Percentiles rank a stretch among this genome's conserved stretches.
These are phyloP conservation scores for Ruditapes philippinarum DNA, from an alignment of 1,140 invertebrate genomes.

Conservation along the genomic window DNA sequence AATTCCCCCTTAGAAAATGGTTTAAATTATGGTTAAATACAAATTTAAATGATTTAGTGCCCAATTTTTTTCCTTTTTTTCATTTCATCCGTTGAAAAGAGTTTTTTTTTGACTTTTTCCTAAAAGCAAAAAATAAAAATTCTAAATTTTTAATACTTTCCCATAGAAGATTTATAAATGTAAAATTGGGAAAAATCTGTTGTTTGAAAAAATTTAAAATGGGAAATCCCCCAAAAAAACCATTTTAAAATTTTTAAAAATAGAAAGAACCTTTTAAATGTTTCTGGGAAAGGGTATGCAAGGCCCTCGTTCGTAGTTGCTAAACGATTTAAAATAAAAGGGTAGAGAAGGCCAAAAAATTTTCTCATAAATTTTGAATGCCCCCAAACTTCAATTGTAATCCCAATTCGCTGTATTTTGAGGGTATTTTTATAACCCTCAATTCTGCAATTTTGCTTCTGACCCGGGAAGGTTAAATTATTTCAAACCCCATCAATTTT, in stretches of 20 bases:
- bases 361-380: background rate
- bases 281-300: background rate
- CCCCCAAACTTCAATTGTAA: background rate
- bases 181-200: background rate
- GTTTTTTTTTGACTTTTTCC: no score
- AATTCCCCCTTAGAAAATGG: no score
- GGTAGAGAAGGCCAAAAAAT: no score
- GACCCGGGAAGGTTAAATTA: background rate
- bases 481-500: background rate
- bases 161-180: background rate
- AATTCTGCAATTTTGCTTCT: background rate
- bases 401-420: background rate
- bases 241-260: background rate
- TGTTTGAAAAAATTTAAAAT: background rate
- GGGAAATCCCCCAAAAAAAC: background rate
- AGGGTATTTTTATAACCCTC: background rate
- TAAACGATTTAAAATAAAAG: background rate
- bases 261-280: background rate
- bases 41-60: no score
- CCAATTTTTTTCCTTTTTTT: no score
- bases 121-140: background rate
- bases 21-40: no score
- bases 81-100: no score
- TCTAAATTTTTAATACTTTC: background rate
- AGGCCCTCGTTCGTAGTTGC: background rate